These are phyloP conservation scores for Oncopodura yosiiana DNA, from an alignment of 1,140 invertebrate species.

Conservation along the genomic window DNA sequence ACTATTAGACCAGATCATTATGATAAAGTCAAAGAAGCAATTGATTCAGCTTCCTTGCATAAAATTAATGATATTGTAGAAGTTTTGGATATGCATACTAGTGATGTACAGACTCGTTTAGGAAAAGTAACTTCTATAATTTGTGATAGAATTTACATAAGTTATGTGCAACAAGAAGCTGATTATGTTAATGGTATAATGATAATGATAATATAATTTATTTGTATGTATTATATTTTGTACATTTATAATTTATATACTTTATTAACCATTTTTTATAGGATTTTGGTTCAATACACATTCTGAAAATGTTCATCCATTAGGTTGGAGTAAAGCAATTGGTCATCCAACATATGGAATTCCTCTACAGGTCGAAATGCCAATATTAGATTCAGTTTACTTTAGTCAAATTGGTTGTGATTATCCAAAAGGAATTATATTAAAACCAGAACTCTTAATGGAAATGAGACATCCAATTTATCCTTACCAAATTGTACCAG, in stretches of 20 bases:
- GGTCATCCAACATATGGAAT: not conserved
- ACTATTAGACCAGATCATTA: not conserved
- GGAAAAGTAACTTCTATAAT: not conserved
- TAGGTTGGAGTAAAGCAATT: not conserved
- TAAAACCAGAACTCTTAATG: not conserved
- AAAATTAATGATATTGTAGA: not conserved
- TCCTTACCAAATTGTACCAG: not conserved
- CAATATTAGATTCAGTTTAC: not conserved
- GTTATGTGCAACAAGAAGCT: not conserved
- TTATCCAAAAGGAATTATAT: not conserved
- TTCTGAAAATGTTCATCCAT: not conserved
- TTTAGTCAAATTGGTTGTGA: too few species aligned
- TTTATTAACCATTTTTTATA: too few species aligned
- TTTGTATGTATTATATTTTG: not conserved
- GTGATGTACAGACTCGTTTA: not conserved
- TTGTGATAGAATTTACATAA: not conserved
- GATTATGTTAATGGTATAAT: not conserved
- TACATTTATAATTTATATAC: not conserved
- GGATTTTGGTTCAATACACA: not conserved
- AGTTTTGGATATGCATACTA: not conserved
- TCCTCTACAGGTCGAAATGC: not conserved
- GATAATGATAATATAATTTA: not conserved
- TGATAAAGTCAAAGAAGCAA: not conserved
- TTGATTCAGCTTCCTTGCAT: not conserved
- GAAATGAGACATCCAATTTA: not conserved